Conservation (phyloP, 2,888 invertebrate species). For the Molorchus minor region DNA sequence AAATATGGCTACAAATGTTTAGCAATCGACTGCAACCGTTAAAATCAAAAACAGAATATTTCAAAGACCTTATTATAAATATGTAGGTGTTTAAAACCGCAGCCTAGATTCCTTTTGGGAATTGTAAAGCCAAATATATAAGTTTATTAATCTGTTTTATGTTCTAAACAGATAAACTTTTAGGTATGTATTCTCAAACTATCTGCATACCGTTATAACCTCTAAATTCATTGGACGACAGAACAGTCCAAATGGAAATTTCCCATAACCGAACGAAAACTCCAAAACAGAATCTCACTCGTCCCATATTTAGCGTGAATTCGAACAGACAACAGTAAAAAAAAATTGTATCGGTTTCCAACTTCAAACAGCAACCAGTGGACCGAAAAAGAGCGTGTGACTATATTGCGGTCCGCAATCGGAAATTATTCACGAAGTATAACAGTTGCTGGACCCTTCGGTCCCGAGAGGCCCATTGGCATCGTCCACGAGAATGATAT, state of each 20-base stretch:
- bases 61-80: no score
- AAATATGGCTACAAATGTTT: no score
- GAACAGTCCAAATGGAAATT: neutral
- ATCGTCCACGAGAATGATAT: constrained; percentile 42
- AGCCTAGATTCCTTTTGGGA: no score
- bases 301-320: neutral
- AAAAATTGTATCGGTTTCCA: constrained; percentile 2
- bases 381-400: constrained; percentile 25
- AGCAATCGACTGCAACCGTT: no score
- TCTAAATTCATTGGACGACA: no score
- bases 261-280: neutral
- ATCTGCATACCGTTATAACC: no score
- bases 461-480: constrained; percentile 41
- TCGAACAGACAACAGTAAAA: constrained; percentile 1
- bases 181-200: no score
- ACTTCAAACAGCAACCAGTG: constrained; percentile 21
- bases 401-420: constrained; percentile 24
- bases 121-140: no score
- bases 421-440: constrained; percentile 35
- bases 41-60: no score
- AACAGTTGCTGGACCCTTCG: constrained; percentile 41
- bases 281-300: neutral
- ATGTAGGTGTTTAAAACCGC: no score
- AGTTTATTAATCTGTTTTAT: no score
- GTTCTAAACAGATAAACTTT: no score